These are phyloP conservation scores for Epinephelus malabaricus DNA, from an alignment of 2,797 vertebrate species.

Conservation along the genomic window DNA sequence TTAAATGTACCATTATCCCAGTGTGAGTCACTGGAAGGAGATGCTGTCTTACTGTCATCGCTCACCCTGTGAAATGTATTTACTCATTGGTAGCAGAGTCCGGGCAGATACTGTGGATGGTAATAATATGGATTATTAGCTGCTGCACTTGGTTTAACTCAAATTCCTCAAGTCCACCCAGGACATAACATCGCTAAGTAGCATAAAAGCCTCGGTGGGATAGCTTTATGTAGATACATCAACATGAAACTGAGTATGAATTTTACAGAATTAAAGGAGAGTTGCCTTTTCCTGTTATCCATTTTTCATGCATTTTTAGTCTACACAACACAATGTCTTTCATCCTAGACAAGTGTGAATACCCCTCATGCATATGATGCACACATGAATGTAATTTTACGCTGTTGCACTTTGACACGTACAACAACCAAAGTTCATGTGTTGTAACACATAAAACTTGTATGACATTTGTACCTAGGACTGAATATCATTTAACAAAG, in stretches of 20 bases:
- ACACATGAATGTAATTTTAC: slow-evolving; percentile 36
- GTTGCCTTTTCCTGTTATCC: slow-evolving; percentile 17
- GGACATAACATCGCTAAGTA: not conserved
- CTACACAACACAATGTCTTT: slow-evolving; percentile 18
- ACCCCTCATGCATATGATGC: slow-evolving; percentile 59
- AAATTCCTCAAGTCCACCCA: slow-evolving; percentile 4
- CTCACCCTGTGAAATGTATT: slow-evolving; percentile 48
- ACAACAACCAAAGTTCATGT: slow-evolving; percentile 28
- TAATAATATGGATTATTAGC: slow-evolving; percentile 31
- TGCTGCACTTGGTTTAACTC: slow-evolving; percentile 21
- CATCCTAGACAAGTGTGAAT: slow-evolving; percentile 25
- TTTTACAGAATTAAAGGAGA: not conserved
- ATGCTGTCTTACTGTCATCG: slow-evolving; percentile 25
- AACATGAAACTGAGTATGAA: not conserved
- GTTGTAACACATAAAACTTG: slow-evolving; percentile 44
- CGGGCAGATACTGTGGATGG: slow-evolving; percentile 15
- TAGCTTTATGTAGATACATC: not conserved
- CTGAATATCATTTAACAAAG: slow-evolving; percentile 20
- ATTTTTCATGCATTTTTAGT: slow-evolving; percentile 54
- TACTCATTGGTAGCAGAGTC: slow-evolving; percentile 17
- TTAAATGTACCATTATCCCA: slow-evolving; percentile 57
- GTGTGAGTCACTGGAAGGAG: slow-evolving; percentile 64
- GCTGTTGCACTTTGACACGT: slow-evolving; percentile 24
- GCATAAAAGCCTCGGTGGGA: not conserved
- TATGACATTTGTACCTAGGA: slow-evolving; percentile 27